Percentiles rank a stretch among this genome's conserved stretches.
These are phyloP conservation scores for Pseudochirops corinnae DNA, from an alignment of 2,797 vertebrate genomes.

Conservation along the genomic window DNA sequence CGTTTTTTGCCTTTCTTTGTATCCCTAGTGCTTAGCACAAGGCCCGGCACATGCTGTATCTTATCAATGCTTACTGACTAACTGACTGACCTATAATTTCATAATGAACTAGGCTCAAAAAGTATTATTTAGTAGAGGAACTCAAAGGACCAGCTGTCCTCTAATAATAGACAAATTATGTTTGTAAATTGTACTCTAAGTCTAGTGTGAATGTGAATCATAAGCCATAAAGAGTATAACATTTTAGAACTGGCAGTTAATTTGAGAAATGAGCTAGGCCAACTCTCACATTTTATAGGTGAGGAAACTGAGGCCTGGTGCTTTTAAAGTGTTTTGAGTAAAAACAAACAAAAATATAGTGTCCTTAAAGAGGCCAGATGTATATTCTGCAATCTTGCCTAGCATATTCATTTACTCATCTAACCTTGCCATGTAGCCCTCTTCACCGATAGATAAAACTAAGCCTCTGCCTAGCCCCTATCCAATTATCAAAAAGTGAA, in stretches of 20 bases:
- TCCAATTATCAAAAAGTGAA: neutral
- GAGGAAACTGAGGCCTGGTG: neutral
- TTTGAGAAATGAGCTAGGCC: neutral
- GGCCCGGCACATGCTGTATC: neutral
- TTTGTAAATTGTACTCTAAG: neutral
- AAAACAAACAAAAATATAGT: neutral
- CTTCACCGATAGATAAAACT: neutral
- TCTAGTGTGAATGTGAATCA: neutral
- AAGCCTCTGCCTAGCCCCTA: neutral
- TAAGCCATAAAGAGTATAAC: neutral
- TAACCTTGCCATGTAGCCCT: neutral
- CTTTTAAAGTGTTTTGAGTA: neutral
- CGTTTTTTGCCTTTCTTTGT: neutral
- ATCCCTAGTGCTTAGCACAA: neutral
- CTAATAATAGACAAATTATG: slow-evolving; percentile 5
- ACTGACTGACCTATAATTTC: neutral
- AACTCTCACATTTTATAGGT: neutral
- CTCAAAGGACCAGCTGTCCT: neutral
- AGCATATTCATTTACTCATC: slow-evolving; percentile 42
- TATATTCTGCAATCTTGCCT: neutral
- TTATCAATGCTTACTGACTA: neutral
- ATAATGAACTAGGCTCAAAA: slow-evolving; percentile 31
- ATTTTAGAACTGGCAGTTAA: neutral
- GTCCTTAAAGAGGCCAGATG: neutral
- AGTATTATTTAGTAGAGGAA: slow-evolving; percentile 24